Percentiles rank a stretch among this genome's conserved stretches.
Conservation (phyloP, 2,888 invertebrate species). For the Aspidiotus destructor region DNA sequence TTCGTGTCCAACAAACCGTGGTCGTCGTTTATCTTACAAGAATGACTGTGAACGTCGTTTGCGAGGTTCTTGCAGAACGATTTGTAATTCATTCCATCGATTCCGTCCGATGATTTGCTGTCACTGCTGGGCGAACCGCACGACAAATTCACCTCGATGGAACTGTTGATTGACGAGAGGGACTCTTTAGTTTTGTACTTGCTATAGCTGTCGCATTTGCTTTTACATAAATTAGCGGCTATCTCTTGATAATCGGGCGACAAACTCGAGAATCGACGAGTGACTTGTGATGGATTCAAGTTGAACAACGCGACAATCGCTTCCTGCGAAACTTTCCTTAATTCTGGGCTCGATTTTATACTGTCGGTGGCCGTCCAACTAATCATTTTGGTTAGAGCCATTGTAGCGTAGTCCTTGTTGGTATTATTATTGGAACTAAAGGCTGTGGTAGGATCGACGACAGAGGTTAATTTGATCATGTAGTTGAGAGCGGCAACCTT, state of each 20-base stretch:
- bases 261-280: constrained; percentile 62
- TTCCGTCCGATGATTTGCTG: constrained; percentile 10
- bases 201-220: neutral
- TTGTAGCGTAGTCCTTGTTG: constrained; percentile 44
- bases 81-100: constrained; percentile 2
- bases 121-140: neutral
- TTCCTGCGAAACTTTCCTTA: constrained; percentile 56
- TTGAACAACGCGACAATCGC: constrained; percentile 76
- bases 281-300: constrained; percentile 81
- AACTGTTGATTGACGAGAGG: constrained; percentile 6
- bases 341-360: constrained; percentile 55
- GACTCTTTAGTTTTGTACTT: neutral
- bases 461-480: constrained; percentile 51
- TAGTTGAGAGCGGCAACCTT: constrained; percentile 67
- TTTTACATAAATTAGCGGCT: constrained; percentile 14
- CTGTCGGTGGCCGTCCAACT: constrained; percentile 59
- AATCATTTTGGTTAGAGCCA: constrained; percentile 63
- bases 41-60: neutral
- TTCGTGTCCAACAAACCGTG: neutral
- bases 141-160: constrained; percentile 8
- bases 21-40: neutral
- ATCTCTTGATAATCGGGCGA: constrained; percentile 55
- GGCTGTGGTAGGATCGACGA: constrained; percentile 39
- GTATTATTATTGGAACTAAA: constrained; percentile 37
- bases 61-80: neutral